Conservation (phyloP, 2,113 vertebrate genomes). For the Nicator chloris region DNA sequence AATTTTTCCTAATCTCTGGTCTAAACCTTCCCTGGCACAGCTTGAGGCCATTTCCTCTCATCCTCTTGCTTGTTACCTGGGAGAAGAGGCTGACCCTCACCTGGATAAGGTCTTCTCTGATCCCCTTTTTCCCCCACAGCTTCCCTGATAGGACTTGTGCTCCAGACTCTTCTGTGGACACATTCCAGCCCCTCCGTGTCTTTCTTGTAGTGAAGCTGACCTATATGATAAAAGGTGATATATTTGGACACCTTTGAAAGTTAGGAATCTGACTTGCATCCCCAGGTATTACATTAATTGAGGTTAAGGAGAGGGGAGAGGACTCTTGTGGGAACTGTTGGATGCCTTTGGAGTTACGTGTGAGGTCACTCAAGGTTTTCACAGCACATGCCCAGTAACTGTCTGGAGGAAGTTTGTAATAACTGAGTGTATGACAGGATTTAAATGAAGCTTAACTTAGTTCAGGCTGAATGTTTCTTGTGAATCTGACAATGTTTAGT, state of each 20-base stretch:
- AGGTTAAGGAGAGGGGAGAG: neutral
- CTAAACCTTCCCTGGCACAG: neutral
- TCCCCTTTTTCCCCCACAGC: neutral
- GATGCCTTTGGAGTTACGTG: neutral
- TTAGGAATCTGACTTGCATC: neutral
- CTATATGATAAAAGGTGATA: neutral
- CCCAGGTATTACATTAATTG: neutral
- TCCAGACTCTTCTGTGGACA: neutral
- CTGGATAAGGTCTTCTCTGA: neutral
- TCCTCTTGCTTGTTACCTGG: neutral
- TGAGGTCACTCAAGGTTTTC: neutral
- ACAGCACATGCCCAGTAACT: neutral
- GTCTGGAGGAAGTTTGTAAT: neutral
- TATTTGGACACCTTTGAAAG: neutral
- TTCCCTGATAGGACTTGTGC: neutral
- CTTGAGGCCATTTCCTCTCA: neutral
- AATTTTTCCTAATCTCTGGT: neutral
- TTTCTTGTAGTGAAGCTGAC: neutral
- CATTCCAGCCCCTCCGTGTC: neutral
- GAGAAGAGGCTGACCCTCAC: fast-evolving
- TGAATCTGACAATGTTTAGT: neutral
- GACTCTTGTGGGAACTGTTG: neutral
- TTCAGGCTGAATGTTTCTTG: neutral
- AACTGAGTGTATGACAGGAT: neutral
- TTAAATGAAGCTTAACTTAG: neutral